Conservation (phyloP, 2,888 invertebrate species). For the Petrolisthes manimaculis region DNA sequence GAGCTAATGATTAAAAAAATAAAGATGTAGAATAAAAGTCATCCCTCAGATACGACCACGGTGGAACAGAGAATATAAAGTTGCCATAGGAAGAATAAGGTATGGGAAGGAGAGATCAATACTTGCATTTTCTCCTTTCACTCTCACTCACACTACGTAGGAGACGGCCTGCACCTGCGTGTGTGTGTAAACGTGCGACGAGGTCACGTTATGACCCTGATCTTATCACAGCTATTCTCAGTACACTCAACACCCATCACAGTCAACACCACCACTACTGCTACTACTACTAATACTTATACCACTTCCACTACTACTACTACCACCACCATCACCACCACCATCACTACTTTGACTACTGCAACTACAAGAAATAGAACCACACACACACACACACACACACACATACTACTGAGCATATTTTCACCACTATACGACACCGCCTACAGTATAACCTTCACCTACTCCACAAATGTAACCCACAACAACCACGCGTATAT, state of each 20-base stretch:
- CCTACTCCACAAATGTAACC: background rate
- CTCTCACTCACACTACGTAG: no score
- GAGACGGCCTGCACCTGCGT: background rate
- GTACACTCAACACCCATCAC: background rate
- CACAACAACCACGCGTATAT: background rate
- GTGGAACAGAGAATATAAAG: no score
- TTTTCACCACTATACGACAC: background rate
- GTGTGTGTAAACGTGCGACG: background rate
- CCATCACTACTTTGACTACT: background rate
- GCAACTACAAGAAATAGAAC: no score
- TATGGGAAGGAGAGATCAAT: no score
- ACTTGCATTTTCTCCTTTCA: no score
- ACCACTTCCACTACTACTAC: background rate
- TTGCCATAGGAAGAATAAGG: no score
- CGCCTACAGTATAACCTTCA: background rate
- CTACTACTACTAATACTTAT: background rate
- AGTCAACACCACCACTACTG: background rate
- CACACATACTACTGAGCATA: background rate
- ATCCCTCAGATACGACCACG: no score
- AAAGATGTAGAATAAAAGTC: background rate
- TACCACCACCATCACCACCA: background rate
- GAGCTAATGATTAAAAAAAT: background rate
- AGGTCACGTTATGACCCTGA: background rate
- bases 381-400: constrained; percentile 20
- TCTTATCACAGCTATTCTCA: background rate